phyloP scores from a whole-genome alignment of 2,888 invertebrate genomes.

The Dorcus parallelipipedus region DNA sequence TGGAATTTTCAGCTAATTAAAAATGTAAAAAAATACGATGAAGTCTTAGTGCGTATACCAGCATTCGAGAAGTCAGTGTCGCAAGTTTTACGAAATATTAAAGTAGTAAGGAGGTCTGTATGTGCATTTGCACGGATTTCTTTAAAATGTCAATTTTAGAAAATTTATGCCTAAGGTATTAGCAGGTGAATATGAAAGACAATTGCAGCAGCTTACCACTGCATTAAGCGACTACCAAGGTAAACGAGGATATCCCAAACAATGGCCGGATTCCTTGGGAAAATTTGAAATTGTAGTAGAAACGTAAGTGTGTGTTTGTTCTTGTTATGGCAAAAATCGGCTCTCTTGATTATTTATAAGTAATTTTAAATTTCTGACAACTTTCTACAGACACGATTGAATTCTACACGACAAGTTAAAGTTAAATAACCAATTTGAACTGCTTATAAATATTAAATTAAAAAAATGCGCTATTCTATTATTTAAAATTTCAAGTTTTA shows the following conservation, averaged over 20 bases:
- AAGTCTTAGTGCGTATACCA: conserved; percentile 70
- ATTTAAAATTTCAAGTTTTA: too few species aligned
- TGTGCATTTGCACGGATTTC: conserved; percentile 29
- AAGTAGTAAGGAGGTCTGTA: conserved; percentile 73
- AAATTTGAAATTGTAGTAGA: conserved; percentile 84
- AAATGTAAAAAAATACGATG: conserved; percentile 74
- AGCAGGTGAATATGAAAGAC: conserved; percentile 80
- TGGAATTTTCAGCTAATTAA: conserved; percentile 66
- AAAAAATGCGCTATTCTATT: too few species aligned
- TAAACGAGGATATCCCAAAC: conserved; percentile 61
- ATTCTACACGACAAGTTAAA: too few species aligned
- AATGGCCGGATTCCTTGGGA: conserved; percentile 70
- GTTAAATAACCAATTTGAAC: too few species aligned
- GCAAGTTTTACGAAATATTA: conserved; percentile 76
- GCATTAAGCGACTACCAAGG: conserved; percentile 75
- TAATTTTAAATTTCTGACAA: too few species aligned
- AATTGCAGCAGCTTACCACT: conserved; percentile 80
- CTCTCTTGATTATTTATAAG: too few species aligned
- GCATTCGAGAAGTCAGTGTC: conserved; percentile 82
- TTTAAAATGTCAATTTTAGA: conserved; percentile 49
- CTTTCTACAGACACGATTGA: too few species aligned
- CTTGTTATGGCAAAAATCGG: too few species aligned
- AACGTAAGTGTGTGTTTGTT: conserved; percentile 61
- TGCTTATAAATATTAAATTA: too few species aligned
- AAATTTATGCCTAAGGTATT: conserved; percentile 91